Conservation (phyloP, 1,140 invertebrate species). For the Drosophila ohnishii region DNA sequence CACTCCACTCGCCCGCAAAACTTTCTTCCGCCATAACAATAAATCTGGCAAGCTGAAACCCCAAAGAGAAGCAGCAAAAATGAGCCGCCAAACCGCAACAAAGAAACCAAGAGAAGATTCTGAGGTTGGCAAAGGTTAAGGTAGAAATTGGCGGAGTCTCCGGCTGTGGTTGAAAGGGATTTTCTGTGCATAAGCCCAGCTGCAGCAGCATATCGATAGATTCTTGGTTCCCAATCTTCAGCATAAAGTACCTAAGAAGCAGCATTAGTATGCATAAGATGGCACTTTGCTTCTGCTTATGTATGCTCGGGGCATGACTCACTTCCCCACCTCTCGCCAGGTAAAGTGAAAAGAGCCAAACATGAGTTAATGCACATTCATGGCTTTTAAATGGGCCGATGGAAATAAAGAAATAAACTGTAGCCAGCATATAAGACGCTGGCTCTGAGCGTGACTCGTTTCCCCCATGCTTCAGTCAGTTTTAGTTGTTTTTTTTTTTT, state of each 20-base stretch:
- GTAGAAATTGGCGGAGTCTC: slow-evolving; percentile 24
- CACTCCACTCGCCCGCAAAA: slow-evolving; percentile 31
- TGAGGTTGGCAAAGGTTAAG: slow-evolving; percentile 52
- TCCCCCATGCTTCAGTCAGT: slow-evolving; percentile 29
- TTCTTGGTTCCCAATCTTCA: slow-evolving; percentile 20
- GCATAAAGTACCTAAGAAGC: slow-evolving; percentile 12
- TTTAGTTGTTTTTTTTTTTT: slow-evolving; percentile 8
- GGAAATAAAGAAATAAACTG: slow-evolving; percentile 61
- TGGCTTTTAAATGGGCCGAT: slow-evolving; percentile 71
- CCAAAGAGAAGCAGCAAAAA: slow-evolving; percentile 15
- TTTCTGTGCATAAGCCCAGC: background rate
- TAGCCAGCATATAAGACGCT: slow-evolving; percentile 27
- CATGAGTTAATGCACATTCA: slow-evolving; percentile 77
- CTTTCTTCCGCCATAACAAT: slow-evolving; percentile 36
- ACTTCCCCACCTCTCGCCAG: slow-evolving; percentile 13
- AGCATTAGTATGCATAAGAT: slow-evolving; percentile 34
- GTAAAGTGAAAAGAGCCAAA: slow-evolving; percentile 60
- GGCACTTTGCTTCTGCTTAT: slow-evolving; percentile 12
- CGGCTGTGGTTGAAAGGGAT: slow-evolving; percentile 12
- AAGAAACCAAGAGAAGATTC: slow-evolving; percentile 24
- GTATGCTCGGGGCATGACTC: slow-evolving; percentile 35
- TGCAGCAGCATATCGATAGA: slow-evolving; percentile 11
- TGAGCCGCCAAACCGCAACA: slow-evolving; percentile 18
- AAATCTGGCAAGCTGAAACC: slow-evolving; percentile 25
- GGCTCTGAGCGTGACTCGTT: slow-evolving; percentile 60